Evolutionary conservation across 2,888 invertebrate species (phyloP).

Genomic region (Melinaea marsaeus): DNA sequence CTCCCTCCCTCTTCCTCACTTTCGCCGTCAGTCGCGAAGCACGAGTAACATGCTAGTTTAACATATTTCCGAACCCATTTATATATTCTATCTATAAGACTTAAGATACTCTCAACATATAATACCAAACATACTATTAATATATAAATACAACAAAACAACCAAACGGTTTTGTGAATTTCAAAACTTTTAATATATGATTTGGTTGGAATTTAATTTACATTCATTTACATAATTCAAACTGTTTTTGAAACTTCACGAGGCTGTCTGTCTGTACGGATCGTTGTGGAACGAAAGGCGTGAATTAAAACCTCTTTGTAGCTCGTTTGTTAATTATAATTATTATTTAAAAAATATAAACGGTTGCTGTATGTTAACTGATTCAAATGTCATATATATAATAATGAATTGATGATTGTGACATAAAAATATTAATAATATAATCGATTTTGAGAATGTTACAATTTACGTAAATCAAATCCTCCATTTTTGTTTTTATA

Average conservation of each 20-base stretch:
- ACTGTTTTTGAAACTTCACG: conserved; percentile 37
- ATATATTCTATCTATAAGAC: too few species aligned
- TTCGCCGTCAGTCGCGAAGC: too few species aligned
- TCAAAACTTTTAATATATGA: conserved; percentile 35
- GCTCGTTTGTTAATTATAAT: not conserved
- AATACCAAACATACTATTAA: not conserved
- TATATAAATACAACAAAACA: not conserved
- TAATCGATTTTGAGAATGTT: too few species aligned
- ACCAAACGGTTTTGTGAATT: conserved; percentile 29
- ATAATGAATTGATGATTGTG: too few species aligned
- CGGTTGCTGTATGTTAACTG: too few species aligned
- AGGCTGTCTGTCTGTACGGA: not conserved
- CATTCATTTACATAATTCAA: conserved; percentile 46
- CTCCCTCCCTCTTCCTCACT: too few species aligned
- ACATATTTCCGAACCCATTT: too few species aligned
- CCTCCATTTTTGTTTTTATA: not conserved
- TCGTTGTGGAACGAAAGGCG: not conserved
- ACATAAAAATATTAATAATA: too few species aligned
- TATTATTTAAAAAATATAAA: too few species aligned
- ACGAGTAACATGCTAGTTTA: too few species aligned
- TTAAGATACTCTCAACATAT: not conserved
- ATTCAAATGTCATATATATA: too few species aligned
- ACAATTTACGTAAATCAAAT: too few species aligned
- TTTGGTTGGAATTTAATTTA: conserved; percentile 41
- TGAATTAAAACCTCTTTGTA: not conserved